A percentile compares a stretch with the other conserved stretches of the same genome.
Evolutionary conservation across 2,797 vertebrate genomes (phyloP).

Genomic region (Lophius americanus): DNA sequence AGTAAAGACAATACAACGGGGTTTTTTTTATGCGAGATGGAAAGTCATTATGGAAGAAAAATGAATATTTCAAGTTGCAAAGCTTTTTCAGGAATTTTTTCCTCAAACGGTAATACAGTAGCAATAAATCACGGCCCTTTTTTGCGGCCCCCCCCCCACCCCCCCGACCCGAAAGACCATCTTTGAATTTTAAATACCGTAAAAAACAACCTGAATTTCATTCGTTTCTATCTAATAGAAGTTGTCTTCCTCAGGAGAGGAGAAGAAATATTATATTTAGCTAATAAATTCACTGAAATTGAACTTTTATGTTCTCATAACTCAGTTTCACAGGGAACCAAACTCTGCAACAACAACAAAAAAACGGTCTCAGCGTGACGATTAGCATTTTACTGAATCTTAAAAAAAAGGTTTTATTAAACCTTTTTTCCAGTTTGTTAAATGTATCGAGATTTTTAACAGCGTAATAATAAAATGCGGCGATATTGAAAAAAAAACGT

Average conservation of each 20-base stretch:
- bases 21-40: constrained; percentile 1
- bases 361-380: neutral
- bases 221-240: neutral
- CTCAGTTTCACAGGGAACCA: neutral
- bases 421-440: neutral
- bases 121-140: too few species aligned
- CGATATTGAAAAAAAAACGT: constrained; percentile 16
- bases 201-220: constrained; percentile 9
- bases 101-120: neutral
- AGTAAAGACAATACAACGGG: constrained; percentile 4
- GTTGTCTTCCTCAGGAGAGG: neutral
- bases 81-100: constrained; percentile 8
- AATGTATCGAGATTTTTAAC: constrained; percentile 1
- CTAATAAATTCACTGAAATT: constrained; percentile 6
- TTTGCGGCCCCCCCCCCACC: neutral
- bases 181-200: constrained; percentile 6
- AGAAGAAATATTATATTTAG: neutral
- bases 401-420: constrained; percentile 3
- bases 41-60: constrained; percentile 23
- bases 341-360: constrained; percentile 11
- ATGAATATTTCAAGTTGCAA: constrained; percentile 1
- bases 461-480: constrained; percentile 1
- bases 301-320: constrained; percentile 9
- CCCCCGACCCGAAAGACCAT: constrained; percentile 1
- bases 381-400: constrained; percentile 7